Base-by-base conservation (phyloP, 2,113 vertebrate species). In the Rana temporaria region DNA sequence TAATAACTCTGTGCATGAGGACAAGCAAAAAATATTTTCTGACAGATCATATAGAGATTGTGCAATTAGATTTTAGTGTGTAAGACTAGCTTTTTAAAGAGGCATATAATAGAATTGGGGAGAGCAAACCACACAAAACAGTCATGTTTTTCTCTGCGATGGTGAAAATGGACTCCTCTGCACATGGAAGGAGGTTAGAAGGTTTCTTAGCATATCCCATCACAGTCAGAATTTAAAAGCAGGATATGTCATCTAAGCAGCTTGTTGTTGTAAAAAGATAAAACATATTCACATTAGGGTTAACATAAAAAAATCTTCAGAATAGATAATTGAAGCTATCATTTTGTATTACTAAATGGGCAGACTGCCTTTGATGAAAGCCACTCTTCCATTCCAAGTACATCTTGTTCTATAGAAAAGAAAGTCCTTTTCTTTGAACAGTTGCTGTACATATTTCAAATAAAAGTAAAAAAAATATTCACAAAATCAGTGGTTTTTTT, bases 341-440 rank as follows among this genome's bases (percentile, higher is more conserved):
- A 70, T 70, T 68, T 60, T 55, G 55, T 62, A 62, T 63, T 60
- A 62, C 38, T 48, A 81, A 72, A 81, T 82, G 32, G 60, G 15
- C 60, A 30, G 20, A n/a, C 18, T 82, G 7, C 19, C 32, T 82
- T 66, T 74, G 42, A 82, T 66, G 53, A 19, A 42, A 74, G 14
- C 70, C 62, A 56, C 62, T 74, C 80, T 59, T n/a, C n/a, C 32
- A 70, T 62, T 69, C 62, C 55, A 65, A 67, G 71, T 42, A 59
- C 80, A 82, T 75, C 72, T 71, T 82, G 80, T 82, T 82, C 70
- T 63, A 66, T 53, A 66, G 48, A 48, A 74, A 66, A 82, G 62
- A 64, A 74, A 67, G 66, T 24, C 60, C 55, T 70, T 80, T 30
- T 52, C 56, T 80, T 80, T 80, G 78, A 70, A 80, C 66, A 52